Conservation (phyloP, 1,140 invertebrate species). For the Drosophila kanapiae region DNA sequence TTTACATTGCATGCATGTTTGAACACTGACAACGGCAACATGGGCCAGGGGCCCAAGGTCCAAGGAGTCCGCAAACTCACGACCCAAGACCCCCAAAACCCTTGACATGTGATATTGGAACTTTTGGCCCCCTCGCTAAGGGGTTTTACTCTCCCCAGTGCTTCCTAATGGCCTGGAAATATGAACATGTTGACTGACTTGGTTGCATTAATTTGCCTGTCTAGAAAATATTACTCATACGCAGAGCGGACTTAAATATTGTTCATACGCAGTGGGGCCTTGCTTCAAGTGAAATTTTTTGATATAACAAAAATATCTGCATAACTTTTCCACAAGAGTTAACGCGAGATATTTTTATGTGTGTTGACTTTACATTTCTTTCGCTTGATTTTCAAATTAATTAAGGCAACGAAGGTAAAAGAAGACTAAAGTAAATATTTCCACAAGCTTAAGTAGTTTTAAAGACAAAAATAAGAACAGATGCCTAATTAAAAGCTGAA, state of each 20-base stretch:
- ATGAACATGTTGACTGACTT: conserved; percentile 1
- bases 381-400: neutral
- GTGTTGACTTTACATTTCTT: neutral
- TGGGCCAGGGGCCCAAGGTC: conserved; percentile 27
- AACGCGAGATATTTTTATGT: neutral
- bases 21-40: conserved; percentile 58
- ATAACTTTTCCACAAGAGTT: neutral
- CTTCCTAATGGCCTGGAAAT: conserved; percentile 22
- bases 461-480: too few species aligned
- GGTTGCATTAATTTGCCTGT: neutral
- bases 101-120: conserved; percentile 45
- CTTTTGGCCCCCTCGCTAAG: conserved; percentile 5
- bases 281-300: too few species aligned
- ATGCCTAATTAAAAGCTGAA: neutral
- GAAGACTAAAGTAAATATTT: too few species aligned
- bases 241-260: neutral
- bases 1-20: conserved; percentile 74
- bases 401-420: too few species aligned
- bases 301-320: too few species aligned
- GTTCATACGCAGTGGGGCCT: too few species aligned
- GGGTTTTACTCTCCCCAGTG: neutral
- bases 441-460: neutral
- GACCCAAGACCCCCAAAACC: conserved; percentile 15
- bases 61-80: conserved; percentile 10
- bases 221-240: conserved; percentile 22